Conservation (phyloP, 2,113 vertebrate genomes). For the Poeciliopsis retropinna region DNA sequence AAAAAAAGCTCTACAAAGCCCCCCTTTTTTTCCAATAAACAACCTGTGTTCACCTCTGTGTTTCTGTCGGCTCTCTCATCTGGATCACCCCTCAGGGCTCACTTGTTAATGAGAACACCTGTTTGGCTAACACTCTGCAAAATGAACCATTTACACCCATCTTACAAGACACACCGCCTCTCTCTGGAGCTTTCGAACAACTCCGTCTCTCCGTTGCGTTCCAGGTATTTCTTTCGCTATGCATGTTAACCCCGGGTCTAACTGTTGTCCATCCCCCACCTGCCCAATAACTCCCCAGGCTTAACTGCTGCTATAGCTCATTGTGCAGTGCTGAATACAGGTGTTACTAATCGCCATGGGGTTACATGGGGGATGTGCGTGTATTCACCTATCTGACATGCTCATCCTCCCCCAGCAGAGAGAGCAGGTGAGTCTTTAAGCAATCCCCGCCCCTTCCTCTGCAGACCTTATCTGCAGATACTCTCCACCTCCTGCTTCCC, state of each 20-base stretch:
- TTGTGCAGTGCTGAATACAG: slow-evolving; percentile 79
- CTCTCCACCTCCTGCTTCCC: slow-evolving; percentile 28
- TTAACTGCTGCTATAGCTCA: slow-evolving; percentile 68
- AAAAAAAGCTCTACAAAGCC: slow-evolving; percentile 32
- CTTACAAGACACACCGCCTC: slow-evolving; percentile 37
- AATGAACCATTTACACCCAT: slow-evolving; percentile 62
- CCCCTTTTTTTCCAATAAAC: slow-evolving; percentile 34
- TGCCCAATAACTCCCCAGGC: slow-evolving; percentile 61
- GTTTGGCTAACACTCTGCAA: slow-evolving; percentile 66
- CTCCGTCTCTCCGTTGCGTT: slow-evolving; percentile 38
- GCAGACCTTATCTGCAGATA: slow-evolving; percentile 29
- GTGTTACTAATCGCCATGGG: slow-evolving; percentile 75
- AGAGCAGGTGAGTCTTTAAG: slow-evolving; percentile 68
- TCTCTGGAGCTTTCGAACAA: slow-evolving; percentile 52
- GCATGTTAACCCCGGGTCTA: slow-evolving; percentile 34
- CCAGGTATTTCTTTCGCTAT: slow-evolving; percentile 41
- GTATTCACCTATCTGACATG: slow-evolving; percentile 61
- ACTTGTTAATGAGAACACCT: slow-evolving; percentile 75
- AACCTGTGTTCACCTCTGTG: slow-evolving; percentile 48
- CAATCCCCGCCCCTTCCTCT: slow-evolving; percentile 20
- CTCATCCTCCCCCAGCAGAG: slow-evolving; percentile 49
- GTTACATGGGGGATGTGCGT: slow-evolving; percentile 53
- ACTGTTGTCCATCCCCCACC: slow-evolving; percentile 40
- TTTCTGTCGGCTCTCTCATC: slow-evolving; percentile 40
- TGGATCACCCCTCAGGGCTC: slow-evolving; percentile 51